A percentile compares a stretch with the other conserved stretches of the same genome.
These are phyloP conservation scores for Drosophila mulleri DNA, from an alignment of 2,888 invertebrate genomes.

Conservation along the genomic window DNA sequence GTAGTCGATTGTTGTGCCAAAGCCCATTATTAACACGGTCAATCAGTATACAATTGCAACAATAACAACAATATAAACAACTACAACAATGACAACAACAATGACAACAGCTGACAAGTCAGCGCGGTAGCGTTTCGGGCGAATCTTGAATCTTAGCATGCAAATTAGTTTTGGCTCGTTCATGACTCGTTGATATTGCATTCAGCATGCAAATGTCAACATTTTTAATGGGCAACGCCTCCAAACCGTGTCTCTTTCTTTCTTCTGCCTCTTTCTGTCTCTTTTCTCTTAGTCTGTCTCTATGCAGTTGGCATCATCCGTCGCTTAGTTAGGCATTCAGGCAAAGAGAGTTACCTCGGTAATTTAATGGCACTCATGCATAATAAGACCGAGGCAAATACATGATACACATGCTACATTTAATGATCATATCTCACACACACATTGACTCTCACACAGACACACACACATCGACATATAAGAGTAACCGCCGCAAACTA, in stretches of 20 bases:
- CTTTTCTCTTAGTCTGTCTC: not conserved
- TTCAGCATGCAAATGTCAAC: slow-evolving; percentile 81
- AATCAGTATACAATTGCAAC: slow-evolving; percentile 50
- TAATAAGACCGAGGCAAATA: slow-evolving; percentile 55
- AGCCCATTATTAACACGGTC: slow-evolving; percentile 42
- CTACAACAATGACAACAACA: slow-evolving; percentile 6
- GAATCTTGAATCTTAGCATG: slow-evolving; percentile 55
- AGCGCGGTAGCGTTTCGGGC: slow-evolving; percentile 16
- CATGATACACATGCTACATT: slow-evolving; percentile 68
- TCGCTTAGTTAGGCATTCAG: slow-evolving; percentile 60
- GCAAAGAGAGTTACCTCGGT: slow-evolving; percentile 53
- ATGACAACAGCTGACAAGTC: slow-evolving; percentile 21
- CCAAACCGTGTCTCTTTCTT: not conserved
- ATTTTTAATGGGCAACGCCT: slow-evolving; percentile 44
- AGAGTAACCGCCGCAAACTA: slow-evolving; percentile 35
- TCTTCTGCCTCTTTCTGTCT: not conserved
- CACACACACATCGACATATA: slow-evolving; percentile 16
- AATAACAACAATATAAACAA: slow-evolving; percentile 5
- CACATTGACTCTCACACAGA: not conserved
- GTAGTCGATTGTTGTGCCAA: slow-evolving; percentile 21
- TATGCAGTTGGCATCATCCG: slow-evolving; percentile 35
- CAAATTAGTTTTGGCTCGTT: slow-evolving; percentile 60
- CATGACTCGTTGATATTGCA: slow-evolving; percentile 72
- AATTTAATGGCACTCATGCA: slow-evolving; percentile 70
- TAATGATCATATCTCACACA: slow-evolving; percentile 62